A percentile compares a stretch with the other conserved stretches of the same genome.
Conservation (phyloP, 2,888 invertebrate genomes). For the Dryobota labecula region DNA sequence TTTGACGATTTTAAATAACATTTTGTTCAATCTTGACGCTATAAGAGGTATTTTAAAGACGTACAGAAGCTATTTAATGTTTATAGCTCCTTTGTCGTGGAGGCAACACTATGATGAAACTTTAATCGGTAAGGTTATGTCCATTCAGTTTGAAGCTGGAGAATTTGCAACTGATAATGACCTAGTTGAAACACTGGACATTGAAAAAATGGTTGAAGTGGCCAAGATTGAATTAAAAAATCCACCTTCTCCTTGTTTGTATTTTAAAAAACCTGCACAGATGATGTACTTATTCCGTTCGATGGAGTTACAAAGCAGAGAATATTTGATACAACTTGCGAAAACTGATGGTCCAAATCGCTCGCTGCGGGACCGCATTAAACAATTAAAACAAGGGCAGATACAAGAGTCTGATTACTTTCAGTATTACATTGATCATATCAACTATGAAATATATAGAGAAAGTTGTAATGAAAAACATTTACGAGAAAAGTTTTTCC, state of each 20-base stretch:
- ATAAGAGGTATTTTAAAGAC: slow-evolving; percentile 82
- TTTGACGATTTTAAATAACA: slow-evolving; percentile 82
- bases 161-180: slow-evolving; percentile 84
- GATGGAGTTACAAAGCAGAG: slow-evolving; percentile 88
- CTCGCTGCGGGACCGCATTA: slow-evolving; percentile 79
- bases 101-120: slow-evolving; percentile 83
- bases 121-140: slow-evolving; percentile 76
- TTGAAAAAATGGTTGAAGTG: slow-evolving; percentile 83
- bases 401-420: slow-evolving; percentile 85
- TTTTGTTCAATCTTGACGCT: slow-evolving; percentile 85
- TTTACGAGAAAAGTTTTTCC: slow-evolving; percentile 84
- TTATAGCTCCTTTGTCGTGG: slow-evolving; percentile 86
- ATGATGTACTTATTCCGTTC: slow-evolving; percentile 85
- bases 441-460: slow-evolving; percentile 80
- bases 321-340: slow-evolving; percentile 84
- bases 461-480: slow-evolving; percentile 82
- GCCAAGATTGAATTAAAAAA: slow-evolving; percentile 80
- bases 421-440: slow-evolving; percentile 83
- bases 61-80: slow-evolving; percentile 84
- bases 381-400: slow-evolving; percentile 79
- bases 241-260: slow-evolving; percentile 78
- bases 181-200: slow-evolving; percentile 82
- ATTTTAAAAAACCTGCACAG: slow-evolving; percentile 80
- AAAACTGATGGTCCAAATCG: slow-evolving; percentile 82
- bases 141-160: slow-evolving; percentile 84